Percentiles rank a stretch among this genome's conserved stretches.
phyloP scores from a whole-genome alignment of 2,113 vertebrate species.

The Scomber colias region DNA sequence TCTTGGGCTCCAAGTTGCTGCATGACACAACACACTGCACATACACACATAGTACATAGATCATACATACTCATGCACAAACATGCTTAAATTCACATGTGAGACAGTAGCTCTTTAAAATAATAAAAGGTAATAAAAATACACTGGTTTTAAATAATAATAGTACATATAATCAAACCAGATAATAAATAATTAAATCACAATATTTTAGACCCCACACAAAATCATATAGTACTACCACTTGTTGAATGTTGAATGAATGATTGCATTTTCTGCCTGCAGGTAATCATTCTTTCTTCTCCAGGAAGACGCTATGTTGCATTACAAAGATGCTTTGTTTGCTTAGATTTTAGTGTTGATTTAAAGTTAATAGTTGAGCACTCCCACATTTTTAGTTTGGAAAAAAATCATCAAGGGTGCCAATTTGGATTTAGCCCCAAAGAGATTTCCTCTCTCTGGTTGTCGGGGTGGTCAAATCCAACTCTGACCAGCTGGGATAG shows the following conservation, averaged over 20 bases:
- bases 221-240: no score
- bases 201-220: no score
- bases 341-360: constrained; percentile 7
- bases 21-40: no score
- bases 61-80: no score
- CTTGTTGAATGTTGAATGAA: neutral
- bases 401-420: constrained; percentile 73
- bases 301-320: neutral
- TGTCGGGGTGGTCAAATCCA: constrained; percentile 82
- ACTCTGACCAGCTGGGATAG: constrained; percentile 84
- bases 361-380: constrained; percentile 42
- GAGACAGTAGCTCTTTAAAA: no score
- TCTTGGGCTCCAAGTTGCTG: no score
- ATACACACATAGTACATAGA: no score
- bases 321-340: neutral
- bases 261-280: neutral
- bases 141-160: no score
- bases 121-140: no score
- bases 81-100: no score
- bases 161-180: no score
- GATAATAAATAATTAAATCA: no score
- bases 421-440: constrained; percentile 81
- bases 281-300: neutral
- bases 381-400: constrained; percentile 48
- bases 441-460: constrained; percentile 82